These are phyloP conservation scores for Stenopsyche tienmushanensis DNA, from an alignment of 1,140 invertebrate species.

Conservation along the genomic window DNA sequence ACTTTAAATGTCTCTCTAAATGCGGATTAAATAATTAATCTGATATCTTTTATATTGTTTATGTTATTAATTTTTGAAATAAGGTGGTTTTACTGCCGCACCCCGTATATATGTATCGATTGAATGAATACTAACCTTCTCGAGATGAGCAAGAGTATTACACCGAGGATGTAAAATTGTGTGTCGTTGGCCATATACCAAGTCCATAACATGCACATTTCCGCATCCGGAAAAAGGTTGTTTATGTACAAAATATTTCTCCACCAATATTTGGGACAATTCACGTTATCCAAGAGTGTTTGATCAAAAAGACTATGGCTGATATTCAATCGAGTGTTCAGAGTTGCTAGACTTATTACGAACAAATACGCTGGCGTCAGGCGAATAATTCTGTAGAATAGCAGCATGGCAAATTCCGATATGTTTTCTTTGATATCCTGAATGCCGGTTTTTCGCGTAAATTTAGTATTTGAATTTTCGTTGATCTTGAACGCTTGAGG, in stretches of 20 bases:
- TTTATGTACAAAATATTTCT: slow-evolving; percentile 80
- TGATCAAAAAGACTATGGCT: slow-evolving; percentile 75
- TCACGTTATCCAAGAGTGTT: slow-evolving; percentile 69
- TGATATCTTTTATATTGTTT: no score
- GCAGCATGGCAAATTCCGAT: slow-evolving; percentile 25
- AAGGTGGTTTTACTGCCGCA: no score
- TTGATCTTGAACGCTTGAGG: background rate
- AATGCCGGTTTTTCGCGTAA: slow-evolving; percentile 29
- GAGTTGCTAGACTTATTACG: slow-evolving; percentile 72
- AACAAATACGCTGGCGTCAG: slow-evolving; percentile 80
- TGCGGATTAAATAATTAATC: no score
- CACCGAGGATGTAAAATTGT: slow-evolving; percentile 79
- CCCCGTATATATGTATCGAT: no score
- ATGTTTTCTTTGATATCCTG: slow-evolving; percentile 29
- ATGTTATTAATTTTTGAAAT: no score
- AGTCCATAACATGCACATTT: slow-evolving; percentile 87
- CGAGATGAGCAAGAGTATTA: slow-evolving; percentile 70
- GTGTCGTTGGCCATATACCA: slow-evolving; percentile 94
- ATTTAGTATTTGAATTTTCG: slow-evolving; percentile 24
- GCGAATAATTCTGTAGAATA: slow-evolving; percentile 61
- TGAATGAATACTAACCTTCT: slow-evolving; percentile 71
- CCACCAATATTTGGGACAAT: slow-evolving; percentile 80
- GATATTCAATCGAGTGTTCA: slow-evolving; percentile 64
- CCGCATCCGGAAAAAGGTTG: slow-evolving; percentile 72
- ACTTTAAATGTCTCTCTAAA: no score